phyloP scores from a whole-genome alignment of 1,140 invertebrate species.

The Meloidogyne hapla region DNA sequence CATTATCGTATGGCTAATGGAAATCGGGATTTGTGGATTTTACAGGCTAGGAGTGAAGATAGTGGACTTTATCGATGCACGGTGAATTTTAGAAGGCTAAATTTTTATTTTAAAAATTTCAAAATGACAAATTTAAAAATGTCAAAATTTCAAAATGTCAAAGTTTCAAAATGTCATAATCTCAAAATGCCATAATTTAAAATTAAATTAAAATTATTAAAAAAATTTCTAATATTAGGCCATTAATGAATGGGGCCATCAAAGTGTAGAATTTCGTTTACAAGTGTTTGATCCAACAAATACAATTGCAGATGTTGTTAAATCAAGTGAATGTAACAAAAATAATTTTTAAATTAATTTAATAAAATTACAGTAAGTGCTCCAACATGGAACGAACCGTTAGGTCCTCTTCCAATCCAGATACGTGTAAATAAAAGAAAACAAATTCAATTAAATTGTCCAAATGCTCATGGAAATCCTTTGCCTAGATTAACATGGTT shows the following conservation, averaged over 20 bases:
- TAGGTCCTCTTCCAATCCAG: neutral
- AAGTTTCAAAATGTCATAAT: no score
- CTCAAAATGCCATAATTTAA: no score
- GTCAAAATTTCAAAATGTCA: no score
- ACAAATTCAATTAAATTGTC: slow-evolving; percentile 27
- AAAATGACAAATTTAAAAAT: no score
- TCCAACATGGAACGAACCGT: slow-evolving; percentile 28
- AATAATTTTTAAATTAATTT: neutral
- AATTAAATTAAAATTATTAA: neutral
- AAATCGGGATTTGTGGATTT: slow-evolving; percentile 34
- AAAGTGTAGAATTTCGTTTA: slow-evolving; percentile 30
- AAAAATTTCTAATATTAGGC: slow-evolving; percentile 5
- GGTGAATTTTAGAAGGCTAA: neutral
- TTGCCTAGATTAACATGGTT: slow-evolving; percentile 36
- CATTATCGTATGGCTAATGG: slow-evolving; percentile 23
- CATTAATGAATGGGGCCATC: slow-evolving; percentile 38
- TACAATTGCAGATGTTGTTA: neutral
- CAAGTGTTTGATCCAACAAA: slow-evolving; percentile 32
- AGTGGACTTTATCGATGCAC: slow-evolving; percentile 31
- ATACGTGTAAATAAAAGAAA: slow-evolving; percentile 8
- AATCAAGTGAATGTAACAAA: slow-evolving; percentile 12
- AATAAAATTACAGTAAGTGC: slow-evolving; percentile 10
- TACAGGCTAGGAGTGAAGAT: slow-evolving; percentile 27
- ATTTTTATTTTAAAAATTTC: no score
- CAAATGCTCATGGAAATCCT: slow-evolving; percentile 30